phyloP scores from a whole-genome alignment of 2,113 vertebrate species.

The Myanophis thanlyinensis region DNA sequence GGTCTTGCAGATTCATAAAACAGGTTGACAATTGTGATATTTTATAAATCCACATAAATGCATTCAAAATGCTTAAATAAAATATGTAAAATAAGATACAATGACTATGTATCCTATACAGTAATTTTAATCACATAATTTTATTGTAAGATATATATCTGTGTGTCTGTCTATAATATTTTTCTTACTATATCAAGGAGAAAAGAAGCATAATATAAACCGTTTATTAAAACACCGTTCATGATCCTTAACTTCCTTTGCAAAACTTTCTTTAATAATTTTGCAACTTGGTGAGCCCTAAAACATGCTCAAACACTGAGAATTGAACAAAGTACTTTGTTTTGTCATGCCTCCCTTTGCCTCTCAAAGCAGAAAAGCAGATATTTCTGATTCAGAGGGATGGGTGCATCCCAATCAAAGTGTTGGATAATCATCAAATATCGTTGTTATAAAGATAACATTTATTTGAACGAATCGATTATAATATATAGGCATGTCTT shows the following conservation, averaged over 20 bases:
- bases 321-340: not conserved
- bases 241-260: not conserved
- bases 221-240: not conserved
- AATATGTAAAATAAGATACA: not conserved
- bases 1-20: conserved; percentile 37
- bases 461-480: not conserved
- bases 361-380: not conserved
- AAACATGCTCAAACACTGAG: not conserved
- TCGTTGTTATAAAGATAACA: not conserved
- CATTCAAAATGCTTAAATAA: not conserved
- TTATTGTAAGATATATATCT: not conserved
- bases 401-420: not conserved
- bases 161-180: not conserved
- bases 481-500: not conserved
- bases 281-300: not conserved
- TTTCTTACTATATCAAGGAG: not conserved
- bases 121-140: not conserved
- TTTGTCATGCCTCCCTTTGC: not conserved
- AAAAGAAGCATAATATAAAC: not conserved
- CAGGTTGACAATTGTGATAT: conserved; percentile 12
- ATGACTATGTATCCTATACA: not conserved
- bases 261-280: not conserved
- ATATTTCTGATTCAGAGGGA: not conserved
- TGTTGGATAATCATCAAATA: not conserved
- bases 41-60: not conserved